Evolutionary conservation across 1,140 invertebrate species (phyloP), one percentile per base, ranked within the genome.

Genomic region (Heliconius himera): DNA sequence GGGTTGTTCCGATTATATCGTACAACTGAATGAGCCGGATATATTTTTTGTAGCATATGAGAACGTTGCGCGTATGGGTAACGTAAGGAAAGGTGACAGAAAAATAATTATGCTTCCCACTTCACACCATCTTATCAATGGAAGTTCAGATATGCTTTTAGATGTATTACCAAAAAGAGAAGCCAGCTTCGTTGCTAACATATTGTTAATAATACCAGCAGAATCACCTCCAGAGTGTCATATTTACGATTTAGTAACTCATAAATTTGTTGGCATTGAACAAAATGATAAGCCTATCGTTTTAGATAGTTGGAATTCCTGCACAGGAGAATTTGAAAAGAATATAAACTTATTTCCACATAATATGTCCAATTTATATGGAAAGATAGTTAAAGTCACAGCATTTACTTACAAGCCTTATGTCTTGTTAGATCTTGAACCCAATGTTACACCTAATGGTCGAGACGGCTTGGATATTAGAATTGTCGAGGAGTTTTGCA

Each of bases 361-460:
- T 78, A 82, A 93, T 76, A 86, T 94, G 80, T 81, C 83, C 26
- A 89, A 94, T 84, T 83, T 93, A 82, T 36, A 87, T 13, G 92
- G 93, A 2, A 93, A 92, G 85, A 85, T 82, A 9, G 74, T 93
- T 20, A 93, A 87, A 82, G 88, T 94, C 8, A 87, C 90, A 11
- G 88, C 85, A 80, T 94, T 94, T 81, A 93, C 90, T 26, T 94
- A 94, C 70, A 91, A 91, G 77, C 93, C 93, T 1, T 94, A 94
- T 81, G 87, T 88, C 29, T 82, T 94, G 29, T 85, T 94, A 70
- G 90, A 94, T 83, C 56, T 94, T 49, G 85, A 92, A 79, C 76
- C 80, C 11, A 75, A 76, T 46, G 11, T 86, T n/a, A 85, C 80
- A 36, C 84, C 88, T 4, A 46, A 73, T 29, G 89, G 89, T 13